These are phyloP conservation scores for Spea hammondii DNA, from an alignment of 2,797 vertebrate species.

Conservation along the genomic window DNA sequence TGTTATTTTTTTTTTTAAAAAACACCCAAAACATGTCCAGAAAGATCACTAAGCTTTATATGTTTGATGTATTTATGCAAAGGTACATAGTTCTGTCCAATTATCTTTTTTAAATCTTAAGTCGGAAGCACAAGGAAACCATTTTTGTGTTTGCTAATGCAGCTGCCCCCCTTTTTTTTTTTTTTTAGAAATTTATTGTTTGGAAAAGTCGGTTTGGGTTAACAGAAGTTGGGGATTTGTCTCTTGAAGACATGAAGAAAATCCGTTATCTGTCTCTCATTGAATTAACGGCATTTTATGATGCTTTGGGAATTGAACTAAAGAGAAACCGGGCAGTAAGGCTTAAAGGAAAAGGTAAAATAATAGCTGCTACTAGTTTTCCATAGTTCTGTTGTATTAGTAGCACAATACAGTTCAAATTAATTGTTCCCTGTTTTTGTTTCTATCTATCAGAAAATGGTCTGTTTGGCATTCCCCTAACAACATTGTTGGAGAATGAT, in stretches of 20 bases:
- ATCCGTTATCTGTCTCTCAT: conserved; percentile 87
- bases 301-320: conserved; percentile 81
- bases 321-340: conserved; percentile 76
- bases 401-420: not conserved
- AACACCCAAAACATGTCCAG: no score
- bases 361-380: not conserved
- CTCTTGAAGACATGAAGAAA: conserved; percentile 82
- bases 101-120: no score
- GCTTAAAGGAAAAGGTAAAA: conserved; percentile 75
- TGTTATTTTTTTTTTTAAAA: no score
- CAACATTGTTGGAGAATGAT: conserved; percentile 81
- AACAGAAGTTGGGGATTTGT: conserved; percentile 84
- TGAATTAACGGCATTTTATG: conserved; percentile 87
- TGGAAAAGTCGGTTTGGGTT: conserved; percentile 77
- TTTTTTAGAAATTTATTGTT: conserved; percentile 69
- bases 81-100: no score
- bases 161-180: not conserved
- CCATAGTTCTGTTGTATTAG: not conserved
- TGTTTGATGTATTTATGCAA: no score
- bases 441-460: conserved; percentile 73
- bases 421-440: not conserved
- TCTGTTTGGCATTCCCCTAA: conserved; percentile 85
- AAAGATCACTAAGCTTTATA: no score
- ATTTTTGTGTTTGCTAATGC: no score
- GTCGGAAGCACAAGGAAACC: no score